These are phyloP conservation scores for Eupristina koningsbergeri DNA, from an alignment of 1,140 invertebrate species.

Conservation along the genomic window DNA sequence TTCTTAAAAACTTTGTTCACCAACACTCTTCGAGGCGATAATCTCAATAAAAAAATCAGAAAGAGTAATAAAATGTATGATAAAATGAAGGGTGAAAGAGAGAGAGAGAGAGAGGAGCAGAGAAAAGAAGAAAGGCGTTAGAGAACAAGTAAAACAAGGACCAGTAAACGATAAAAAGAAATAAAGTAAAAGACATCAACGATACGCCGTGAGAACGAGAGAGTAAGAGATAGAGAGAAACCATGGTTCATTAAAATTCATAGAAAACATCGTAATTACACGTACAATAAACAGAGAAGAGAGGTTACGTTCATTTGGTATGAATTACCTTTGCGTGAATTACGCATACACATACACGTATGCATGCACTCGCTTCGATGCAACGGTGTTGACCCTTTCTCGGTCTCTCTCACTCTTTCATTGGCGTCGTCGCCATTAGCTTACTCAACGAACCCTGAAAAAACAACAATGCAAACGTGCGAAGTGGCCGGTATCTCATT, in stretches of 20 bases:
- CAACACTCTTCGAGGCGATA: neutral
- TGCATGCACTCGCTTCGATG: too few species aligned
- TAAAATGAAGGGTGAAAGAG: neutral
- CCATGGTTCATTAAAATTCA: constrained; percentile 48
- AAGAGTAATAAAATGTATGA: constrained; percentile 5
- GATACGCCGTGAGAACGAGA: neutral
- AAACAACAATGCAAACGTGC: constrained; percentile 6
- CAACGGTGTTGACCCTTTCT: neutral
- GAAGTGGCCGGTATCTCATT: neutral
- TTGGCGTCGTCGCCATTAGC: constrained; percentile 5
- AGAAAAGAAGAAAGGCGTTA: neutral
- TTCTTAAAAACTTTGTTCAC: constrained; percentile 32
- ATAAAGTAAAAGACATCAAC: neutral
- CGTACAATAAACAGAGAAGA: constrained; percentile 33
- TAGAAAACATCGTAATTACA: constrained; percentile 51
- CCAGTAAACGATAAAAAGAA: neutral
- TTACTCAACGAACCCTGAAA: constrained; percentile 3
- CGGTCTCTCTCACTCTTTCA: neutral
- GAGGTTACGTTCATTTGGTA: constrained; percentile 30
- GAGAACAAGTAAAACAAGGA: constrained; percentile 15
- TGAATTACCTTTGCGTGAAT: constrained; percentile 31
- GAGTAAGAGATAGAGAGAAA: neutral
- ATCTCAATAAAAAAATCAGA: constrained; percentile 13
- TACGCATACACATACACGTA: too few species aligned
- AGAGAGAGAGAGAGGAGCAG: neutral